These are phyloP conservation scores for Rhadinocentrus ornatus DNA, from an alignment of 2,797 vertebrate species.

Conservation along the genomic window DNA sequence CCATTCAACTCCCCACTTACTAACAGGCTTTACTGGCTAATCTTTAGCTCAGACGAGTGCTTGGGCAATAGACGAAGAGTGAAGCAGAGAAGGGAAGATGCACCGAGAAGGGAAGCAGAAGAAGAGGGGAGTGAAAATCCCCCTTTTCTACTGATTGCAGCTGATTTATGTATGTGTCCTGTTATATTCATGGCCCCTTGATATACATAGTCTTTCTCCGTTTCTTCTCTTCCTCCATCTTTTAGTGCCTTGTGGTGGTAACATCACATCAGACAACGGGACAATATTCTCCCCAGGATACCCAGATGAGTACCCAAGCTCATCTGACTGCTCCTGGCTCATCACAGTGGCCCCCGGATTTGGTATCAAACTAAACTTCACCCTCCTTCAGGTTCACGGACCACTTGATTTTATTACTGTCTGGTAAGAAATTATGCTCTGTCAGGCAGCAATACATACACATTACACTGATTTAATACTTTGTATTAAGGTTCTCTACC, in stretches of 20 bases:
- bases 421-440: slow-evolving; percentile 84
- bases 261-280: slow-evolving; percentile 92
- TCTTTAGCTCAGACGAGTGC: slow-evolving; percentile 78
- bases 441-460: background rate
- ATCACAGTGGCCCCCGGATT: slow-evolving; percentile 91
- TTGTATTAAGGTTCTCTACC: background rate
- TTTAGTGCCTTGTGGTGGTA: slow-evolving; percentile 94
- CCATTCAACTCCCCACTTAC: slow-evolving; percentile 73
- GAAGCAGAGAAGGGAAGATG: slow-evolving; percentile 52
- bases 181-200: slow-evolving; percentile 44
- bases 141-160: slow-evolving; percentile 46
- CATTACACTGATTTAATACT: background rate
- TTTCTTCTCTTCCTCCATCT: slow-evolving; percentile 1
- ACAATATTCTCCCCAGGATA: slow-evolving; percentile 96
- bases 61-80: slow-evolving; percentile 64
- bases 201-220: slow-evolving; percentile 26
- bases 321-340: slow-evolving; percentile 94
- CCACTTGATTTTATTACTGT: slow-evolving; percentile 95
- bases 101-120: slow-evolving; percentile 54
- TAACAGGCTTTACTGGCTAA: slow-evolving; percentile 83
- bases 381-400: slow-evolving; percentile 92
- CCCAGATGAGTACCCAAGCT: slow-evolving; percentile 93
- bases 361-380: slow-evolving; percentile 94
- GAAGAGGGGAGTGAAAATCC: slow-evolving; percentile 35
- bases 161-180: slow-evolving; percentile 50